phyloP scores from a whole-genome alignment of 2,888 invertebrate genomes.

The Agrenia bidenticulata region DNA sequence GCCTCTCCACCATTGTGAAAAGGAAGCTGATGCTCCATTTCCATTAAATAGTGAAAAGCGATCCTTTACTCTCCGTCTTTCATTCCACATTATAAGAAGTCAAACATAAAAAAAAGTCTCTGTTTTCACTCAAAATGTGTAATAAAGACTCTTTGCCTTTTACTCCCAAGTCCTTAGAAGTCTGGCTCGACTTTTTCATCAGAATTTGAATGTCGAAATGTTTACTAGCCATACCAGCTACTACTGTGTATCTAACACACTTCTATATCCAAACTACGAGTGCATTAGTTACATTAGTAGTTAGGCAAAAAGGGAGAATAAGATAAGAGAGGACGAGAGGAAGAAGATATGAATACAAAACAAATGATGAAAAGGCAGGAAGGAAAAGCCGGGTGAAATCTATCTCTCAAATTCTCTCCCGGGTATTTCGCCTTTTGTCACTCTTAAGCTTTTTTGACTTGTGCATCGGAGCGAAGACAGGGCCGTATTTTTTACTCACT shows the following conservation, averaged over 20 bases:
- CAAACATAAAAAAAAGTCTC: neutral
- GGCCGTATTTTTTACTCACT: constrained; percentile 1
- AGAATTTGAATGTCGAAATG: too few species aligned
- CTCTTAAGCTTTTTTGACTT: constrained; percentile 11
- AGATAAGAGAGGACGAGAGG: too few species aligned
- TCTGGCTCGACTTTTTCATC: too few species aligned
- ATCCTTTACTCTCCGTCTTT: too few species aligned
- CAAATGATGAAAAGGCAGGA: constrained; percentile 7
- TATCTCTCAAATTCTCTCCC: constrained; percentile 12
- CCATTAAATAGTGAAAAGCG: constrained; percentile 10
- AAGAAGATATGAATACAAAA: constrained; percentile 12
- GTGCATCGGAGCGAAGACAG: constrained; percentile 4
- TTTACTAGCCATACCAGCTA: too few species aligned
- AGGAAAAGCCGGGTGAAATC: constrained; percentile 10
- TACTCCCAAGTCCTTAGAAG: too few species aligned
- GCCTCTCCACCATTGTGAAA: too few species aligned
- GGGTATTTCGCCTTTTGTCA: constrained; percentile 8
- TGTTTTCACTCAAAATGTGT: constrained; percentile 9
- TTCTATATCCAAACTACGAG: neutral
- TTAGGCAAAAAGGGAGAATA: neutral
- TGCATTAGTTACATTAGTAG: constrained; percentile 9
- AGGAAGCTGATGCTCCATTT: neutral
- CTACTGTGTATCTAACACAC: too few species aligned
- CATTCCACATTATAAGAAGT: too few species aligned
- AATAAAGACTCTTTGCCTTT: neutral